phyloP scores from a whole-genome alignment of 2,888 invertebrate genomes.

The Drepana falcataria region DNA sequence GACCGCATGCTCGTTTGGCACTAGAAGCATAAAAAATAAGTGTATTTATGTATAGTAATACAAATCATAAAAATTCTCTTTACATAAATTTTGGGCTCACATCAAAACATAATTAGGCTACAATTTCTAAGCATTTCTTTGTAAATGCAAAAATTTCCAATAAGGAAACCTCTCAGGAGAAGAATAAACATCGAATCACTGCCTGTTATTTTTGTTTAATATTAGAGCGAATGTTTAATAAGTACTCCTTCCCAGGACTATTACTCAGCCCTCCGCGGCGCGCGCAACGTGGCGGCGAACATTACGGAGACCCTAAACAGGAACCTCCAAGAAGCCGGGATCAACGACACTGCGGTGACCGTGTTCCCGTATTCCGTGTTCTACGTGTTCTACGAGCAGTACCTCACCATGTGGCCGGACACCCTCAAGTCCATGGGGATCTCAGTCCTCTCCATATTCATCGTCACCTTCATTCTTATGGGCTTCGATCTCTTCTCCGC shows the following conservation, averaged over 20 bases:
- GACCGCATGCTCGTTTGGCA: no score
- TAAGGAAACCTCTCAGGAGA: no score
- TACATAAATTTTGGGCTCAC: no score
- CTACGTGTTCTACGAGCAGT: conserved; percentile 99
- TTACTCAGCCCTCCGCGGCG: conserved; percentile 90
- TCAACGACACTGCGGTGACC: conserved; percentile 68
- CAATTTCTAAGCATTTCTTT: no score
- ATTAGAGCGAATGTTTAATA: no score
- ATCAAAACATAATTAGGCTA: no score
- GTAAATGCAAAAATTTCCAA: no score
- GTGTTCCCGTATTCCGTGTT: conserved; percentile 96
- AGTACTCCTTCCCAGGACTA: conserved; percentile 80
- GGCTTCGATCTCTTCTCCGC: conserved; percentile 96
- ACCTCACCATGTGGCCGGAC: conserved; percentile 96
- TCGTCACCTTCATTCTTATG: conserved; percentile 94
- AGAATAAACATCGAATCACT: no score
- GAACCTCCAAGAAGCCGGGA: conserved; percentile 70
- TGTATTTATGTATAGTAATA: no score
- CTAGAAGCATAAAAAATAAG: no score
- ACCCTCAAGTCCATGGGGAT: conserved; percentile 92
- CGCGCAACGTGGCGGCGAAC: conserved; percentile 88
- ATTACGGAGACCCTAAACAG: conserved; percentile 86
- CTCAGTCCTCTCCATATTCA: conserved; percentile 94
- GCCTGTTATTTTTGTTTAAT: no score
- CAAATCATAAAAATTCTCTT: no score